Conservation (phyloP, 2,113 vertebrate species). For the Archilochus colubris region DNA sequence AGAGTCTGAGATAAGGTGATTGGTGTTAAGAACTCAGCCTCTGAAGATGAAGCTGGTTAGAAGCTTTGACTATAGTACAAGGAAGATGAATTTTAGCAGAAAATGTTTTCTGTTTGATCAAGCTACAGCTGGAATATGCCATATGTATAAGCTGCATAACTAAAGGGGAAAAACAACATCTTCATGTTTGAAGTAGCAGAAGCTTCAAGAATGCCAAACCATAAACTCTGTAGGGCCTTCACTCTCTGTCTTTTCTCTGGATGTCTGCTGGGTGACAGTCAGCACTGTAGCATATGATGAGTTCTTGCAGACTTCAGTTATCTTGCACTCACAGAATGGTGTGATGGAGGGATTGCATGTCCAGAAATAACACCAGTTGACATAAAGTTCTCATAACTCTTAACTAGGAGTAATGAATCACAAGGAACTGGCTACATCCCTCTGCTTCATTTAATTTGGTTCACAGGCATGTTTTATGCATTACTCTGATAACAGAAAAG, state of each 20-base stretch:
- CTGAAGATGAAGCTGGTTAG: not conserved
- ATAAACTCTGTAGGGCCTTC: not conserved
- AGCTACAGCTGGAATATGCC: not conserved
- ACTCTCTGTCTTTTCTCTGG: not conserved
- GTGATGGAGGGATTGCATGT: not conserved
- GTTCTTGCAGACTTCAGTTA: not conserved
- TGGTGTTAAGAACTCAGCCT: not conserved
- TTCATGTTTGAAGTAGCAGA: not conserved
- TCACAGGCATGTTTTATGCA: not conserved
- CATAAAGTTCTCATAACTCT: not conserved
- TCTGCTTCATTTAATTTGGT: not conserved
- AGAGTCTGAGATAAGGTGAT: not conserved
- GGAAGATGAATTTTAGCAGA: not conserved
- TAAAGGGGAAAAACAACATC: not conserved
- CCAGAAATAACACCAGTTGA: accelerated
- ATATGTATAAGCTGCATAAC: not conserved
- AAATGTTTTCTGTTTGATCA: not conserved
- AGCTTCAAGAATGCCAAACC: not conserved
- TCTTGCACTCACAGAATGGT: not conserved
- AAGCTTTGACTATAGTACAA: not conserved
- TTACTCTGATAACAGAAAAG: not conserved
- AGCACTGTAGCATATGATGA: not conserved
- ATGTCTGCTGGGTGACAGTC: not conserved
- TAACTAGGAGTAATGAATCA: not conserved
- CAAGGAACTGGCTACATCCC: not conserved